These are phyloP conservation scores for Zosterops hypoxanthus DNA, from an alignment of 2,113 vertebrate genomes.

Conservation along the genomic window DNA sequence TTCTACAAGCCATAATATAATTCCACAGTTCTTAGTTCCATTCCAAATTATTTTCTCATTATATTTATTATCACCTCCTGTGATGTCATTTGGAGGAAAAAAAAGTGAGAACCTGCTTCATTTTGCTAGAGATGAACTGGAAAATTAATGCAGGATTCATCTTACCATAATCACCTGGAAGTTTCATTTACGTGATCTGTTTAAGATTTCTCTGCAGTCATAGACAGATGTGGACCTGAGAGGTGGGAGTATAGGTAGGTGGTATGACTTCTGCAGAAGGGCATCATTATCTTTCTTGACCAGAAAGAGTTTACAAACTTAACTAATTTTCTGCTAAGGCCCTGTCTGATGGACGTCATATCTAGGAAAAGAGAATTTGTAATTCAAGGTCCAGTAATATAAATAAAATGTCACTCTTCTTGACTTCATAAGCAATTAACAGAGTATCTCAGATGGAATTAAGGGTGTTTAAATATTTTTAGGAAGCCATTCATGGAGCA, in stretches of 20 bases:
- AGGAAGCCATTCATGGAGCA: background rate
- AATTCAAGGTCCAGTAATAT: background rate
- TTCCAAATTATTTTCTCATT: background rate
- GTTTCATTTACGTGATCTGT: background rate
- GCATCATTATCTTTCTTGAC: background rate
- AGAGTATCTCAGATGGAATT: background rate
- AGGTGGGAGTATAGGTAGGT: background rate
- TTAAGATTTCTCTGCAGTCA: background rate
- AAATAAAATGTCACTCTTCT: background rate
- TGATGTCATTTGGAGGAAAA: background rate
- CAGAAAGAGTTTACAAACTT: background rate
- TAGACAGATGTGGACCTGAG: background rate
- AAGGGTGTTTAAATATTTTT: background rate
- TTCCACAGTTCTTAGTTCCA: background rate
- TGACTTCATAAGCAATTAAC: background rate
- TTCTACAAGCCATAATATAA: background rate
- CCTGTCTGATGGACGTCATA: background rate
- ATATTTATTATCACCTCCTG: background rate
- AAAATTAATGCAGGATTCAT: background rate
- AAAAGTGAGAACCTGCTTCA: background rate
- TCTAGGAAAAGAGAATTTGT: background rate
- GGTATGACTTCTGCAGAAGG: background rate
- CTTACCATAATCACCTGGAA: background rate
- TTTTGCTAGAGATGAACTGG: background rate
- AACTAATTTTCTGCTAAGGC: background rate